These are phyloP conservation scores for Chaunax sp. DNA, from an alignment of 2,797 vertebrate species.

Conservation along the genomic window DNA sequence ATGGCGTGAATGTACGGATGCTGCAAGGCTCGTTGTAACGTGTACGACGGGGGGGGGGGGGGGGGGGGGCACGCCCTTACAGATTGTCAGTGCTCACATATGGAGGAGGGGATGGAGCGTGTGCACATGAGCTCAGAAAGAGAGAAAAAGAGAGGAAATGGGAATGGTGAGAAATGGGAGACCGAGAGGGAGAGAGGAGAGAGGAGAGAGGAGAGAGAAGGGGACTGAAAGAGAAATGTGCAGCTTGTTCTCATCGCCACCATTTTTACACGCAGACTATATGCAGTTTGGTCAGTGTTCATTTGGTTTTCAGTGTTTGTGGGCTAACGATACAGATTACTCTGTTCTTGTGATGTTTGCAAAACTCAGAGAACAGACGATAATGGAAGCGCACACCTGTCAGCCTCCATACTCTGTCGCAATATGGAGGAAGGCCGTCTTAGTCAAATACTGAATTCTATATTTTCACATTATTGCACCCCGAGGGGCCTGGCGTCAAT, in stretches of 20 bases:
- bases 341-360: neutral
- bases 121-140: slow-evolving; percentile 51
- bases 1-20: slow-evolving; percentile 53
- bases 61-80: slow-evolving; percentile 73
- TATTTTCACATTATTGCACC: slow-evolving; percentile 1
- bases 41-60: slow-evolving; percentile 23
- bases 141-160: slow-evolving; percentile 43
- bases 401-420: neutral
- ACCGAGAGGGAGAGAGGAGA: slow-evolving; percentile 18
- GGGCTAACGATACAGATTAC: slow-evolving; percentile 20
- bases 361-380: slow-evolving; percentile 4
- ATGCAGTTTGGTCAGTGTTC: slow-evolving; percentile 37
- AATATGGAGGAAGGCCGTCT: neutral
- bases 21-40: slow-evolving; percentile 33
- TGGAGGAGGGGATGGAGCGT: slow-evolving; percentile 58
- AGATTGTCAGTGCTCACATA: slow-evolving; percentile 65
- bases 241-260: slow-evolving; percentile 61
- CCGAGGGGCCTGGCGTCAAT: neutral
- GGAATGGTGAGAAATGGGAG: slow-evolving; percentile 55
- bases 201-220: slow-evolving; percentile 32
- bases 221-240: slow-evolving; percentile 56
- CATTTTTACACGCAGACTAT: slow-evolving; percentile 41
- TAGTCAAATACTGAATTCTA: neutral
- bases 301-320: slow-evolving; percentile 21
- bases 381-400: slow-evolving; percentile 22